These are phyloP conservation scores for Lasioglossum malachurum DNA, from an alignment of 2,888 invertebrate genomes.

Conservation along the genomic window DNA sequence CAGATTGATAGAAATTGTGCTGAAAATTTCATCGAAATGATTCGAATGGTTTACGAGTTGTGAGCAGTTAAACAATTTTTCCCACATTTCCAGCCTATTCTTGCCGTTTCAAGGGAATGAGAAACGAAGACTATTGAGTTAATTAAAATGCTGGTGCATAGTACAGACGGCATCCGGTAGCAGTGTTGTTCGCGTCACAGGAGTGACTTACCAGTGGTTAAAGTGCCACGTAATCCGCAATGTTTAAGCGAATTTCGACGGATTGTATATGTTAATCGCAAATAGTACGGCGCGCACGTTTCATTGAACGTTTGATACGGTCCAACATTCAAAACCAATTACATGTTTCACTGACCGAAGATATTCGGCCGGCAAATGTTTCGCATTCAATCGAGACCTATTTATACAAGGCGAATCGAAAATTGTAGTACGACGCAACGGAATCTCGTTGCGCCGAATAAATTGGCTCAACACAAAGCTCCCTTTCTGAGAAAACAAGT, in stretches of 20 bases:
- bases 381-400: constrained; percentile 57
- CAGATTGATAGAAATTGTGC: too few relatives aligned
- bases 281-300: constrained; percentile 19
- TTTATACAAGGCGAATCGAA: constrained; percentile 53
- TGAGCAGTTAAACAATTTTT: too few relatives aligned
- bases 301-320: constrained; percentile 35
- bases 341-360: constrained; percentile 58
- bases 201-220: constrained; percentile 32
- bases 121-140: neutral
- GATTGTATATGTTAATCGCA: constrained; percentile 56
- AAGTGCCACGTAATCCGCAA: constrained; percentile 39
- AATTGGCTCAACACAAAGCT: constrained; percentile 29
- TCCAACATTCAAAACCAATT: constrained; percentile 58
- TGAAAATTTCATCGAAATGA: too few relatives aligned
- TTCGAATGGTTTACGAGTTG: too few relatives aligned
- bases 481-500: constrained; percentile 19
- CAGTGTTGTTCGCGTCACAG: neutral
- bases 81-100: too few relatives aligned
- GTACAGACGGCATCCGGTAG: neutral
- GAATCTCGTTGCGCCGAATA: constrained; percentile 45
- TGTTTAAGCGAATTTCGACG: constrained; percentile 53
- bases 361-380: constrained; percentile 50
- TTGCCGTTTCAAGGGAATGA: too few relatives aligned
- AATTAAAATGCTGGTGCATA: neutral
- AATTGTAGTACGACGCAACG: constrained; percentile 49